Percentiles rank a stretch among this genome's conserved stretches.
phyloP scores from a whole-genome alignment of 2,888 invertebrate genomes.

The Cheilosia grossa region DNA sequence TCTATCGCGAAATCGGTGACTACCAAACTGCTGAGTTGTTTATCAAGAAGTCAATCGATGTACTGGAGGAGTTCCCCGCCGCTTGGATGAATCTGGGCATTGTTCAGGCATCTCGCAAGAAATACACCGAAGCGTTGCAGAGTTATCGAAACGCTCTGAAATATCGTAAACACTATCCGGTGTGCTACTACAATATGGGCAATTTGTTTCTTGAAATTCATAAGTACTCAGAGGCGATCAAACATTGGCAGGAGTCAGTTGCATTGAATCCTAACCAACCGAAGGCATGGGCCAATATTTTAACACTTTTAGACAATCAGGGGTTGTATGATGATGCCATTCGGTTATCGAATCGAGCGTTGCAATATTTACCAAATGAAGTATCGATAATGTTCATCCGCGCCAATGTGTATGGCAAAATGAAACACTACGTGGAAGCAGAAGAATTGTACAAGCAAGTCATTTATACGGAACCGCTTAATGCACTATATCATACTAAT shows the following conservation, averaged over 20 bases:
- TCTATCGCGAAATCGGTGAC: conserved; percentile 95
- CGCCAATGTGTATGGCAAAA: conserved; percentile 94
- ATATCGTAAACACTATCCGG: conserved; percentile 92
- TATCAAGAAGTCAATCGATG: conserved; percentile 88
- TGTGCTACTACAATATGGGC: conserved; percentile 97
- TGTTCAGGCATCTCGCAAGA: conserved; percentile 90
- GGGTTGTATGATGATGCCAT: conserved; percentile 89
- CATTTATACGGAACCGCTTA: conserved; percentile 87
- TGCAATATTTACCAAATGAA: conserved; percentile 89
- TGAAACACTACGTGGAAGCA: conserved; percentile 89
- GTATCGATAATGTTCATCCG: conserved; percentile 92
- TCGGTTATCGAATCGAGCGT: conserved; percentile 87
- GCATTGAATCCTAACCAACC: conserved; percentile 89
- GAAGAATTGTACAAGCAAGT: conserved; percentile 92
- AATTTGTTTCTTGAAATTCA: conserved; percentile 94
- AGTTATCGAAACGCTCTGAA: conserved; percentile 92
- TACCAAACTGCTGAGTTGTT: conserved; percentile 94
- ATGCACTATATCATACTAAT: conserved; percentile 94
- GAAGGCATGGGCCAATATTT: conserved; percentile 95
- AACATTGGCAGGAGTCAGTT: conserved; percentile 93
- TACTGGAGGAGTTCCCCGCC: conserved; percentile 91
- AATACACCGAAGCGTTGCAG: conserved; percentile 88
- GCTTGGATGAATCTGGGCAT: conserved; percentile 99
- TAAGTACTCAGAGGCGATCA: conserved; percentile 88
- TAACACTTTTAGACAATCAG: conserved; percentile 92